phyloP scores from a whole-genome alignment of 1,140 invertebrate species.

The Macrotrachela quadricornifera region DNA sequence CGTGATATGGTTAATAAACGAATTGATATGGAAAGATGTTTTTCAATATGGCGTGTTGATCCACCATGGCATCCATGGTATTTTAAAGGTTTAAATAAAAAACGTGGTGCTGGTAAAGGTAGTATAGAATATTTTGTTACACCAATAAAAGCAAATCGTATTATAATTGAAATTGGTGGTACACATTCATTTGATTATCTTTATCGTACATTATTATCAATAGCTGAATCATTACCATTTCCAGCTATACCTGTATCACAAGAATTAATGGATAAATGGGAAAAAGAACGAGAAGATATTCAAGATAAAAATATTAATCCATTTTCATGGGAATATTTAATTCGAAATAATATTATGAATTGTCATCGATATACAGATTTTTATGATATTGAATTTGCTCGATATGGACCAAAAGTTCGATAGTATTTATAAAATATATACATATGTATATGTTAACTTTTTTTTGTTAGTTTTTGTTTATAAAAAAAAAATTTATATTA shows the following conservation, averaged over 20 bases:
- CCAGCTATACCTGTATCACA: conserved; percentile 60
- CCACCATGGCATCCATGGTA: conserved; percentile 81
- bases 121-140: conserved; percentile 82
- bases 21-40: conserved; percentile 50
- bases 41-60: conserved; percentile 83
- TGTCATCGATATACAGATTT: conserved; percentile 36
- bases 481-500: too few species aligned
- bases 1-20: conserved; percentile 49
- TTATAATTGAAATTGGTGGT: conserved; percentile 87
- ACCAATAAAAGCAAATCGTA: conserved; percentile 62
- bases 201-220: conserved; percentile 20
- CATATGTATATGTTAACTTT: too few species aligned
- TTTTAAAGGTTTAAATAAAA: conserved; percentile 63
- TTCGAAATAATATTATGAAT: conserved; percentile 77
- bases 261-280: conserved; percentile 45
- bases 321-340: conserved; percentile 68
- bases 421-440: too few species aligned
- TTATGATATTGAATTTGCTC: conserved; percentile 8
- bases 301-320: conserved; percentile 47
- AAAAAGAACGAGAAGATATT: conserved; percentile 38
- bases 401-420: conserved; percentile 1
- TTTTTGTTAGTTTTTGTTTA: too few species aligned
- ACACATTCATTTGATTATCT: conserved; percentile 66
- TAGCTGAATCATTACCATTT: conserved; percentile 63
- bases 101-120: conserved; percentile 89